Evolutionary conservation across 2,797 vertebrate genomes (phyloP).

Genomic region (Melanotaenia nigrans): DNA sequence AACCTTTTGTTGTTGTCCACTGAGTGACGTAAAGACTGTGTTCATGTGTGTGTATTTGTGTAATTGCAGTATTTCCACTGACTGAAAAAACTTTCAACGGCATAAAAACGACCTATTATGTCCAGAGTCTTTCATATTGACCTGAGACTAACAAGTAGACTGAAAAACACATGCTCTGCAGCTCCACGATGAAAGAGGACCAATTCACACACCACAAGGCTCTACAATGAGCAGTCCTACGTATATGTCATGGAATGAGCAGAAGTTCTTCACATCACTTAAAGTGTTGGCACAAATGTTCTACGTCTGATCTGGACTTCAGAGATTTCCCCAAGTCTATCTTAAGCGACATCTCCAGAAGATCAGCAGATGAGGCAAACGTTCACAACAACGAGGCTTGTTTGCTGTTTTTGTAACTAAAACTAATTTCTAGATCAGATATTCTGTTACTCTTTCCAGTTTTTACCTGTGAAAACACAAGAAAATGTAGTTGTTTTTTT

Average conservation of each 20-base stretch:
- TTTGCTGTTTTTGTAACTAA: no score
- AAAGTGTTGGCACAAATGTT: not conserved
- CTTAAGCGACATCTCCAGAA: not conserved
- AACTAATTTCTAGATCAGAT: no score
- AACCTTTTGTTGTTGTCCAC: conserved; percentile 50
- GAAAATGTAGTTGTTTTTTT: no score
- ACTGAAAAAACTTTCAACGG: conserved; percentile 76
- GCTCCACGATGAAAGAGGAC: conserved; percentile 58
- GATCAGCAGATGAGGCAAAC: not conserved
- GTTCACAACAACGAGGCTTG: no score
- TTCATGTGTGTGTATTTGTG: conserved; percentile 32
- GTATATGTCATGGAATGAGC: not conserved
- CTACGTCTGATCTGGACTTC: not conserved
- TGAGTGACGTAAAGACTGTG: conserved; percentile 33
- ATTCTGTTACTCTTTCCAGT: no score
- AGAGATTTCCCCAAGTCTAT: not conserved
- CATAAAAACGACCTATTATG: conserved; percentile 75
- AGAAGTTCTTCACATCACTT: not conserved
- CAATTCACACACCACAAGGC: conserved; percentile 22
- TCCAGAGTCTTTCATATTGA: conserved; percentile 80
- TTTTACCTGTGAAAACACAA: no score
- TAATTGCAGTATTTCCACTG: conserved; percentile 41
- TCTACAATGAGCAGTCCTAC: conserved; percentile 32
- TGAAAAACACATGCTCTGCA: conserved; percentile 51
- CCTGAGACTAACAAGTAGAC: conserved; percentile 69